A percentile compares a stretch with the other conserved stretches of the same genome.
Evolutionary conservation across 2,888 invertebrate genomes (phyloP).

Genomic region (Phyto melanocephala): DNA sequence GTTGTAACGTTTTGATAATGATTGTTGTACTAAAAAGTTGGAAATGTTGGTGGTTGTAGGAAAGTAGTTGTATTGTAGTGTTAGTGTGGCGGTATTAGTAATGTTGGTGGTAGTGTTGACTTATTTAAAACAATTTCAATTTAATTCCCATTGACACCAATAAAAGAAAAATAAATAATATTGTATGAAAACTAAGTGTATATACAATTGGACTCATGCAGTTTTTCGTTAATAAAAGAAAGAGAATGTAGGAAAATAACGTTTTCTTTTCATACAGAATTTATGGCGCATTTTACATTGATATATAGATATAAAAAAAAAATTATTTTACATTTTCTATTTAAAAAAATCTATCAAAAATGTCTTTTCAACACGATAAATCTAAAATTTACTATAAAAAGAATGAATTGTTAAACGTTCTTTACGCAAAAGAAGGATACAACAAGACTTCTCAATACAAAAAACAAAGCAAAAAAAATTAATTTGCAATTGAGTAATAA

Average conservation of each 20-base stretch:
- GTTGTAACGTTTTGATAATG: conserved; percentile 54
- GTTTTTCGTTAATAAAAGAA: conserved; percentile 61
- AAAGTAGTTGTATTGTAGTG: background rate
- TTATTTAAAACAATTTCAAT: conserved; percentile 71
- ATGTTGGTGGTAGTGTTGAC: conserved; percentile 52
- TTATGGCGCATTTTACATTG: background rate
- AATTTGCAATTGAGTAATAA: no score
- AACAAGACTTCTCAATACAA: no score
- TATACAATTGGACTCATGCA: conserved; percentile 65
- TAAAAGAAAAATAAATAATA: conserved; percentile 71
- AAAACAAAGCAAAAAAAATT: no score
- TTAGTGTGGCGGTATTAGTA: conserved; percentile 33
- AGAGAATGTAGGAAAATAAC: background rate
- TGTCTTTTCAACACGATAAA: no score
- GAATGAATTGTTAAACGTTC: no score
- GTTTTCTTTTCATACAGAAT: no score
- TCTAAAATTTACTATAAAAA: no score
- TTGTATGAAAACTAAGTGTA: conserved; percentile 51
- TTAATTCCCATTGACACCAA: conserved; percentile 74
- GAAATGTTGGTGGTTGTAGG: conserved; percentile 24
- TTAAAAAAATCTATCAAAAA: no score
- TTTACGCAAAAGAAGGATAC: no score
- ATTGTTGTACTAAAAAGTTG: background rate
- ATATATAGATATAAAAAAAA: no score
- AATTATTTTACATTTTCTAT: no score